Conservation (phyloP, 2,113 vertebrate species). For the Engystomops pustulosus region DNA sequence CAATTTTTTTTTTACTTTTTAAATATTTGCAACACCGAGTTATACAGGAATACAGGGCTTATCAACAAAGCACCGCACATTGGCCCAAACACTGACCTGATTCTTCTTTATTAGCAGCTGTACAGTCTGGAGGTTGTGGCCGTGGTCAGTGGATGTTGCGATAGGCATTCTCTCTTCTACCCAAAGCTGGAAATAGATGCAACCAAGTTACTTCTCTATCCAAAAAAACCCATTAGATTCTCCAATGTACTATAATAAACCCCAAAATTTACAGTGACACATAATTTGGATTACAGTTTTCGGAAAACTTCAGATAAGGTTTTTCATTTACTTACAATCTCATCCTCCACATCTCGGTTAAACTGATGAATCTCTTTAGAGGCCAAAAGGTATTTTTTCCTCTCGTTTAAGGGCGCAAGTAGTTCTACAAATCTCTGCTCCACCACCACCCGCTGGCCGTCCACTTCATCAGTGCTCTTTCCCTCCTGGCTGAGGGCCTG, state of each 20-base stretch:
- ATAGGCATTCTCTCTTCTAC: conserved; percentile 91
- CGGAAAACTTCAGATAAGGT: background rate
- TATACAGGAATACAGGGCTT: background rate
- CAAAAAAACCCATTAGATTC: background rate
- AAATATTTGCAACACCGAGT: too few relatives aligned
- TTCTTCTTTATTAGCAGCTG: conserved; percentile 98
- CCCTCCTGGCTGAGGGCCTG: conserved; percentile 89
- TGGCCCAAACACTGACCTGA: conserved; percentile 84
- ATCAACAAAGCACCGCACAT: background rate
- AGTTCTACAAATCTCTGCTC: conserved; percentile 89
- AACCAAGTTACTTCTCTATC: conserved; percentile 18
- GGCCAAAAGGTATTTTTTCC: conserved; percentile 87
- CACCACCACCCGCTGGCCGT: conserved; percentile 83
- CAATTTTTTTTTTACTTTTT: too few relatives aligned
- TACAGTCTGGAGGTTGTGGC: conserved; percentile 95
- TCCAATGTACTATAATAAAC: background rate
- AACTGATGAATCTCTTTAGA: conserved; percentile 96
- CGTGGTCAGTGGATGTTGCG: conserved; percentile 92
- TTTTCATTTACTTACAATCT: conserved; percentile 84
- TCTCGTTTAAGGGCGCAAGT: conserved; percentile 83
- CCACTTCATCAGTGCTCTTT: conserved; percentile 90
- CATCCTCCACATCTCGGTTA: conserved; percentile 93
- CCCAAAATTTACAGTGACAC: background rate
- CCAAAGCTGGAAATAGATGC: conserved; percentile 75
- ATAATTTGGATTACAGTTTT: background rate